A percentile compares a stretch with the other conserved stretches of the same genome.
phyloP scores from a whole-genome alignment of 2,888 invertebrate species.

The Microctonus brassicae region DNA sequence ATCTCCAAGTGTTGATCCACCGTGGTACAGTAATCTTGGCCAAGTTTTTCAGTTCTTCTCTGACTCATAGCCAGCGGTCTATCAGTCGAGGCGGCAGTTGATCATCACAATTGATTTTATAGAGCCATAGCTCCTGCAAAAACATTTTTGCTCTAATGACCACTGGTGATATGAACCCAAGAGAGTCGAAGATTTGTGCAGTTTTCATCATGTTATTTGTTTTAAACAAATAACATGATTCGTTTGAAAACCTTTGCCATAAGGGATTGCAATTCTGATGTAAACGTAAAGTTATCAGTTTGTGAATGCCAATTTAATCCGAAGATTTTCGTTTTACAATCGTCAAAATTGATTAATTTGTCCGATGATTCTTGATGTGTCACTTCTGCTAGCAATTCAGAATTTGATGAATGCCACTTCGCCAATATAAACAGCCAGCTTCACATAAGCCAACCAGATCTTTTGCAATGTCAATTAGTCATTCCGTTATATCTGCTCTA shows the following conservation, averaged over 20 bases:
- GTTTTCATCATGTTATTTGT: too few relatives aligned
- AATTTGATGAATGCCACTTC: conserved; percentile 9
- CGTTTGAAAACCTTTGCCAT: too few relatives aligned
- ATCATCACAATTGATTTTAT: neutral
- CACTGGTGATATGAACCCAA: neutral
- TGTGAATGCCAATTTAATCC: neutral
- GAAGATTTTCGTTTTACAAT: neutral
- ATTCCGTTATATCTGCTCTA: conserved; percentile 11
- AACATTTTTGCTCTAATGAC: neutral
- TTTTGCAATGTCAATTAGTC: neutral
- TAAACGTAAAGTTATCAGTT: neutral
- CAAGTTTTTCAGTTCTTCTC: neutral
- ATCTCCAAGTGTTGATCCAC: neutral
- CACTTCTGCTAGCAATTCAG: neutral
- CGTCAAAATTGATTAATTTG: neutral
- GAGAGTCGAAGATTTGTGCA: neutral
- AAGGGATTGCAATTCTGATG: neutral
- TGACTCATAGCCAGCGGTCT: neutral
- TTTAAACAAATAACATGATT: too few relatives aligned
- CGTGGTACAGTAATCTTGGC: neutral
- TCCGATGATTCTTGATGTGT: neutral
- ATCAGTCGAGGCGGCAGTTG: neutral
- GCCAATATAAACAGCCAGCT: conserved; percentile 36
- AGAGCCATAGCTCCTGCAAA: neutral
- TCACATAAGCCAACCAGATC: neutral